Percentiles rank a stretch among this genome's conserved stretches.
phyloP scores from a whole-genome alignment of 2,113 vertebrate genomes.

The Indicator maculatus region DNA sequence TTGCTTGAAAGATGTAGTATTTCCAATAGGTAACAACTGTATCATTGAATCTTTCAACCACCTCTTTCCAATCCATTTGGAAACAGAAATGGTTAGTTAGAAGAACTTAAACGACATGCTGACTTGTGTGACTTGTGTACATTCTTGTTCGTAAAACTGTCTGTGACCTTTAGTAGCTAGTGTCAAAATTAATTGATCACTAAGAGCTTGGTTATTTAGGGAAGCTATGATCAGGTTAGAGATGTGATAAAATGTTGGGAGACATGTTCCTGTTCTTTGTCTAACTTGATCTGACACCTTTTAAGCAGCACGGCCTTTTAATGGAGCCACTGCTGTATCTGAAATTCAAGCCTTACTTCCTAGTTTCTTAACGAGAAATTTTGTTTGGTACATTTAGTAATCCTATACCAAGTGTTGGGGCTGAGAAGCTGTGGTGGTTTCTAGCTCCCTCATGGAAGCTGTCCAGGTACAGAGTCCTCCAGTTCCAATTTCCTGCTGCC shows the following conservation, averaged over 20 bases:
- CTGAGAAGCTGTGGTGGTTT: background rate
- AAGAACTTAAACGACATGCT: background rate
- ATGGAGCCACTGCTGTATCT: background rate
- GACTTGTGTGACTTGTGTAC: background rate
- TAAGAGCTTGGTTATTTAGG: background rate
- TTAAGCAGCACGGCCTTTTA: background rate
- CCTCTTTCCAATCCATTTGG: background rate
- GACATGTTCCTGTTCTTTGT: background rate
- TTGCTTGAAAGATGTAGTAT: background rate
- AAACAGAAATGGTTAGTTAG: background rate
- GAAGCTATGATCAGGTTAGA: background rate
- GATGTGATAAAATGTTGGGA: background rate
- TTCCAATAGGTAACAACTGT: background rate
- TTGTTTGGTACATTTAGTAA: background rate
- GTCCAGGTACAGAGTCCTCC: background rate
- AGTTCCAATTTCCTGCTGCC: background rate
- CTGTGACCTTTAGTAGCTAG: background rate
- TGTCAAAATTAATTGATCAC: background rate
- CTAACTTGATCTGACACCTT: background rate
- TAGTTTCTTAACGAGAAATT: background rate
- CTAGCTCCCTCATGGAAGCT: background rate
- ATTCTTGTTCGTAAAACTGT: background rate
- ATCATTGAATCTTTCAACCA: background rate
- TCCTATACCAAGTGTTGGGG: fast-evolving
- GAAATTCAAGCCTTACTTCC: background rate